phyloP scores from a whole-genome alignment of 2,797 vertebrate species.

The Babyrousa celebensis region DNA sequence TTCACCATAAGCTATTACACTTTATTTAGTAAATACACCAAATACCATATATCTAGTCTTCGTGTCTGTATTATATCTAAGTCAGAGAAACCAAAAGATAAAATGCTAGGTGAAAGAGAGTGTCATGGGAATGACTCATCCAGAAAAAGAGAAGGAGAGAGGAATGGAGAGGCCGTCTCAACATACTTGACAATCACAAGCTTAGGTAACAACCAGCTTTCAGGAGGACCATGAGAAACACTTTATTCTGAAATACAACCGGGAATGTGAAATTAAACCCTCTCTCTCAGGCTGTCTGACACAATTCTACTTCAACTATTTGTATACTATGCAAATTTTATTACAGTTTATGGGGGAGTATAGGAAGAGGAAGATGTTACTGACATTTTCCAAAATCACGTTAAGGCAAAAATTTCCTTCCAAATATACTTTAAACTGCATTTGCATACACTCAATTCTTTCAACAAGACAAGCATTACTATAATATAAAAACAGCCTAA shows the following conservation, averaged over 20 bases:
- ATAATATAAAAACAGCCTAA: slow-evolving; percentile 8
- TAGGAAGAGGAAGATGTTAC: background rate
- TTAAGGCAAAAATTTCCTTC: background rate
- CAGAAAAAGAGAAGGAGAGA: background rate
- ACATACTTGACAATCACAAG: background rate
- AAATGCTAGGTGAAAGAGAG: background rate
- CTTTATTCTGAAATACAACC: background rate
- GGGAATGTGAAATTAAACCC: background rate
- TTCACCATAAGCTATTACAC: background rate
- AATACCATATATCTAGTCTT: background rate
- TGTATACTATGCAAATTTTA: background rate
- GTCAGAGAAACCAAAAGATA: slow-evolving; percentile 32
- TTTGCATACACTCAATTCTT: background rate
- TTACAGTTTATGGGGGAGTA: background rate
- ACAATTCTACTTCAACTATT: background rate
- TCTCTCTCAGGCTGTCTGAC: background rate
- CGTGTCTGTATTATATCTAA: background rate
- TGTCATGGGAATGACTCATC: background rate
- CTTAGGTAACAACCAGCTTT: background rate
- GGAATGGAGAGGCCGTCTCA: background rate
- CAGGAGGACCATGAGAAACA: background rate
- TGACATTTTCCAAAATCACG: background rate
- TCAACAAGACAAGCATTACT: background rate
- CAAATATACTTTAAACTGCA: background rate
- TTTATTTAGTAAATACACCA: slow-evolving; percentile 16